A percentile compares a stretch with the other conserved stretches of the same genome.
These are phyloP conservation scores for Teleiodes luculella DNA, from an alignment of 2,888 invertebrate genomes.

Conservation along the genomic window DNA sequence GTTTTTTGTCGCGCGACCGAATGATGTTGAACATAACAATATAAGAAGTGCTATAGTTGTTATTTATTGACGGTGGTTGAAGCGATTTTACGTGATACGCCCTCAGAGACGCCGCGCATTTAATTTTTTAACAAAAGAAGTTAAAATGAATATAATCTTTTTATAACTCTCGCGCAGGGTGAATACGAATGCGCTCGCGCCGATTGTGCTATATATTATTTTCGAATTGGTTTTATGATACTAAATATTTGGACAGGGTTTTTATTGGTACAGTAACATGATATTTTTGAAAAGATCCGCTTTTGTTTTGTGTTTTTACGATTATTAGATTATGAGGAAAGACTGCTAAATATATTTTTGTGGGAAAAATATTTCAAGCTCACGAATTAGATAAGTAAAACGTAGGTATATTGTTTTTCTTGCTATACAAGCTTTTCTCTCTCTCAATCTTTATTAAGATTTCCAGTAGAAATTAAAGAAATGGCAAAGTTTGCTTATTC, in stretches of 20 bases:
- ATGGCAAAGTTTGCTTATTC: no score
- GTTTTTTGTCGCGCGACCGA: slow-evolving; percentile 30
- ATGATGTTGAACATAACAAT: background rate
- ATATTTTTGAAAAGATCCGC: slow-evolving; percentile 63
- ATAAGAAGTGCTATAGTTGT: slow-evolving; percentile 41
- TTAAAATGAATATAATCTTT: slow-evolving; percentile 69
- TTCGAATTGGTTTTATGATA: slow-evolving; percentile 73
- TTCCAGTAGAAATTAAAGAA: no score
- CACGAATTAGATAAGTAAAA: background rate
- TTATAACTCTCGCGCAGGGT: slow-evolving; percentile 59
- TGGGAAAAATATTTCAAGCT: background rate
- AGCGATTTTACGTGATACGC: slow-evolving; percentile 63
- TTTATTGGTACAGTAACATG: slow-evolving; percentile 70
- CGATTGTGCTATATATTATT: slow-evolving; percentile 74
- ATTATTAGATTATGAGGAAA: slow-evolving; percentile 66
- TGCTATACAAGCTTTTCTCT: no score
- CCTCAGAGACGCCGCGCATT: slow-evolving; percentile 60
- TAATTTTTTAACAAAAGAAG: slow-evolving; percentile 68
- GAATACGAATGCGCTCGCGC: slow-evolving; percentile 67
- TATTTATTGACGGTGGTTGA: slow-evolving; percentile 61
- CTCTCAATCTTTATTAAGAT: no score
- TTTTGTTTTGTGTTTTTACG: slow-evolving; percentile 66
- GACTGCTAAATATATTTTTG: slow-evolving; percentile 55
- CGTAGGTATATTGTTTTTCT: background rate
- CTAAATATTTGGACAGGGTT: slow-evolving; percentile 76